Percentiles rank a stretch among this genome's conserved stretches.
Evolutionary conservation across 1,140 invertebrate species (phyloP).

Genomic region (Dysdera silvatica): DNA sequence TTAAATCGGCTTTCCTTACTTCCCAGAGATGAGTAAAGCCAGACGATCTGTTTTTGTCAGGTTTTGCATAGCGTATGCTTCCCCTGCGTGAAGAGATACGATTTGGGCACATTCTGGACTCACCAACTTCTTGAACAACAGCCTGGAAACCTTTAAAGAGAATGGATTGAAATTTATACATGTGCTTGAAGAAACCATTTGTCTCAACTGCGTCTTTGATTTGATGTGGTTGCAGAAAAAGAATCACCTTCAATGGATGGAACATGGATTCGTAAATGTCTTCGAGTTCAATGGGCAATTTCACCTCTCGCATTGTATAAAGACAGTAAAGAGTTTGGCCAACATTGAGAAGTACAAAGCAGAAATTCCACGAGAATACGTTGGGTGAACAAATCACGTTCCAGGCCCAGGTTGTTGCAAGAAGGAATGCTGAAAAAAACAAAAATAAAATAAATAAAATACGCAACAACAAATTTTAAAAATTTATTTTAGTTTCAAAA

Average conservation of each 20-base stretch:
- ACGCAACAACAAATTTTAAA: background rate
- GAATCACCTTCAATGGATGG: slow-evolving; percentile 66
- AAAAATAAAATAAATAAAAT: background rate
- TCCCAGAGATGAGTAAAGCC: slow-evolving; percentile 66
- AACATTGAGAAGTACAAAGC: slow-evolving; percentile 73
- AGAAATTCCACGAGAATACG: slow-evolving; percentile 81
- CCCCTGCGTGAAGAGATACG: slow-evolving; percentile 70
- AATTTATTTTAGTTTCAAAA: background rate
- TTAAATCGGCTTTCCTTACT: slow-evolving; percentile 42
- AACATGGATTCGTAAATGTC: slow-evolving; percentile 74
- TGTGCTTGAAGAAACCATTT: background rate
- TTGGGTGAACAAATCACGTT: slow-evolving; percentile 79
- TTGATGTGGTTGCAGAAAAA: too few relatives aligned
- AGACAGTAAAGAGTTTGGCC: slow-evolving; percentile 67
- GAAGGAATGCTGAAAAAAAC: slow-evolving; percentile 58
- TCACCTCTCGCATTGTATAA: slow-evolving; percentile 73
- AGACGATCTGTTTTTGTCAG: slow-evolving; percentile 73
- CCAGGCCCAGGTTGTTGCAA: slow-evolving; percentile 81
- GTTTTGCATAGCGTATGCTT: slow-evolving; percentile 80
- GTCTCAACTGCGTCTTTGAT: too few relatives aligned
- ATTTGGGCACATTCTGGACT: slow-evolving; percentile 71
- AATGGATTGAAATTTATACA: background rate
- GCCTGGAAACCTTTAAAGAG: slow-evolving; percentile 55
- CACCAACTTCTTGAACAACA: slow-evolving; percentile 72
- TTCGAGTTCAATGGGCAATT: slow-evolving; percentile 74